Evolutionary conservation across 2,888 invertebrate genomes (phyloP), one percentile per base, ranked within the genome.

Genomic region (Campaea margaritaria): DNA sequence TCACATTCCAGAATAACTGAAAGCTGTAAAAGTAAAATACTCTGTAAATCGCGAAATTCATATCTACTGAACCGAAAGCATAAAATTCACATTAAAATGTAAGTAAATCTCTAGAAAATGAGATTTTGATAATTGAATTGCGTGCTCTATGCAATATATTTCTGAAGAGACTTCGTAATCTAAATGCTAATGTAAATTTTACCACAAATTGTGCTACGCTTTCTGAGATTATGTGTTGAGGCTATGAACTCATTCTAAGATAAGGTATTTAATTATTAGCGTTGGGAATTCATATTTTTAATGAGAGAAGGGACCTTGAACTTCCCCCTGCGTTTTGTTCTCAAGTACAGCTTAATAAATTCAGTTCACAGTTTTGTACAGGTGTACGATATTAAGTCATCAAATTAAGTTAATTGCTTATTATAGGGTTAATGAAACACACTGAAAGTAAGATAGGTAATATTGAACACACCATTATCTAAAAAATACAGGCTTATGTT

Each of bases 181-280:
- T 50, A 57, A 55, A 55, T 55, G 55, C 39, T 47, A 56, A 53
- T 56, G 54, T 39, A 13, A 44, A 28, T 45, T 43, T 42, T 42
- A 46, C 38, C 39, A 36, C 21, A 57, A 31, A 57, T 57, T 50
- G 36, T 48, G 13, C 54, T 31, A 34, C 39, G 47, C 41, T 44
- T 47, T 47, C 36, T 41, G 14, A 49, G 14, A 39, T 38, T 38
- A 38, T 49, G 36, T 49, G 49, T 21, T 11, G 48, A 13, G 48
- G 21, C 48, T 21, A 47, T 36, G 11, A 36, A 21, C 38, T 48
- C 39, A 13, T 12, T 36, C 11, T 41, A 21, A 27, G n/a, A 21
- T 21, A 21, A 43, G 41, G 41, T 41, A 41, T 3, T 0, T 9
- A 41, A 41, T 5, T 15, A 10, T 41, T 15, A n/a, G 15, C 4